Base-by-base conservation (phyloP, 2,888 invertebrate species). In the Lasioglossum malachurum region DNA sequence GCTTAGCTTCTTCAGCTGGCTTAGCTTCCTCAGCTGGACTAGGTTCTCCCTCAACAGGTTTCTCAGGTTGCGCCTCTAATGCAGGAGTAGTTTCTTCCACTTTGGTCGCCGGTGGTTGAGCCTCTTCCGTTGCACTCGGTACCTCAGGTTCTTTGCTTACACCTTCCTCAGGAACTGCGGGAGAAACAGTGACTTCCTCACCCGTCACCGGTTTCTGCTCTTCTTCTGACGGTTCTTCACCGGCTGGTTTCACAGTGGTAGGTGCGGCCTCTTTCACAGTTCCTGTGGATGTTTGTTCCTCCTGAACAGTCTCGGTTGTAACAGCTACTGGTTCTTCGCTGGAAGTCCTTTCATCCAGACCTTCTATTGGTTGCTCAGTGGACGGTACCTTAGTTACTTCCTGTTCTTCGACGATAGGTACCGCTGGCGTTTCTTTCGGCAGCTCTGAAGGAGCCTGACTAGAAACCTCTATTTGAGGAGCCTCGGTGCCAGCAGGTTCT, bases 381-480 rank as follows among this genome's bases (percentile, higher is more conserved):
- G 80, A 35, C 44, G 83, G 35, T 8, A 41, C 19, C 57, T 76
- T 80, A 7, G 90, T 84, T 60, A 27, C 41, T 80, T 71, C 82
- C 12, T 72, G 27, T 77, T 53, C 75, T 49, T 80, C 75, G 2
- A 64, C n/a, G 73, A 75, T 86, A 57, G 87, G 38, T 80, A 75
- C 4, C 38, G 74, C 87, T 35, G 87, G 71, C 41, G 87, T 73
- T 77, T 82, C 84, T 57, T 83, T 76, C 69, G 84, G 38, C 75
- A 87, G 83, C n/a, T 87, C 90, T 73, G 74, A 67, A 46, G 81
- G 82, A 73, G 80, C n/a, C 60, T 78, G 81, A 86, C 81, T 88
- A 44, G 81, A 46, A 60, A 82, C 71, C 44, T 90, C 89, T 67
- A 84, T 87, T 46, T 89, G 82, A 27, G 87, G 67, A 44, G 86